Conservation (phyloP, 2,797 vertebrate genomes). For the Myotis planiceps region DNA sequence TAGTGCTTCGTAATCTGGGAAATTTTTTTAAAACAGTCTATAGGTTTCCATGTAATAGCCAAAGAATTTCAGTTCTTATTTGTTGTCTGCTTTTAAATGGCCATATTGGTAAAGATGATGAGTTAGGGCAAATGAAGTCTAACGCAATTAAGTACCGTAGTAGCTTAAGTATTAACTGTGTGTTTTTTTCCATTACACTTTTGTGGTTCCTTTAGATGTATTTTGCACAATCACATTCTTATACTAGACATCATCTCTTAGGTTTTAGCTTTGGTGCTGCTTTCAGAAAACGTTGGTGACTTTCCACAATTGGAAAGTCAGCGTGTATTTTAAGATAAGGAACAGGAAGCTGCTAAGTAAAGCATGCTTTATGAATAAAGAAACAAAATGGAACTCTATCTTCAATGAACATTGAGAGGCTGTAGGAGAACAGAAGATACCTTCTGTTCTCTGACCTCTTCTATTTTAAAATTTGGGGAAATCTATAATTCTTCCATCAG, state of each 20-base stretch:
- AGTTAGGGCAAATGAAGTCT: not conserved
- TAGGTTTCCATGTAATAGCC: not conserved
- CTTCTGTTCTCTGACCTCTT: not conserved
- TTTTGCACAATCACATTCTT: slow-evolving; percentile 54
- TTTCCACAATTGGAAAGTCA: slow-evolving; percentile 44
- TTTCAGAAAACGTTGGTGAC: slow-evolving; percentile 42
- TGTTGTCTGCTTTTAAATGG: not conserved
- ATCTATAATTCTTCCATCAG: not conserved
- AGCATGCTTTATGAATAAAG: slow-evolving; percentile 29
- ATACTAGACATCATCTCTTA: slow-evolving; percentile 26
- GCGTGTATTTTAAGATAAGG: slow-evolving; percentile 54
- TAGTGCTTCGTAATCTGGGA: not conserved
- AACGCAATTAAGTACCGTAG: not conserved
- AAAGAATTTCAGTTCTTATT: slow-evolving; percentile 14
- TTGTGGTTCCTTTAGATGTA: slow-evolving; percentile 25
- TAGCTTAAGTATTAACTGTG: not conserved
- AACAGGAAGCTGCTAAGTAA: slow-evolving; percentile 48
- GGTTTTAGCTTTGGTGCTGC: slow-evolving; percentile 37
- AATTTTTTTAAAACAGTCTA: not conserved
- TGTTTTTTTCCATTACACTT: not conserved
- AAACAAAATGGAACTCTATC: slow-evolving; percentile 9
- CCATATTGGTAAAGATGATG: not conserved
- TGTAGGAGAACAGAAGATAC: not conserved
- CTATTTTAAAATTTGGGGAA: slow-evolving; percentile 27
- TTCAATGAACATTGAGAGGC: not conserved